phyloP scores from a whole-genome alignment of 2,888 invertebrate species.

The Fragum fragum region DNA sequence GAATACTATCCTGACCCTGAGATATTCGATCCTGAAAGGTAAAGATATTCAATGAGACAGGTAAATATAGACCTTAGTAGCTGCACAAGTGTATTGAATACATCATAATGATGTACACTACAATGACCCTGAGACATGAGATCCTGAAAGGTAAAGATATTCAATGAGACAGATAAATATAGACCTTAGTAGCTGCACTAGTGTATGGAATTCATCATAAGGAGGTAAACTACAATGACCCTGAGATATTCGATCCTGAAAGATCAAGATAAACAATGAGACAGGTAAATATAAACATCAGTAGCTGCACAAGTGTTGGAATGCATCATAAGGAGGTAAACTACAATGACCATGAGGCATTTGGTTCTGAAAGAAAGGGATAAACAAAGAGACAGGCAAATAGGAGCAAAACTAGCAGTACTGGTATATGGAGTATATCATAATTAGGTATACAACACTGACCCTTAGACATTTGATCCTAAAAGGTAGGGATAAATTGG shows the following conservation, averaged over 20 bases:
- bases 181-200: slow-evolving; percentile 52
- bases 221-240: slow-evolving; percentile 61
- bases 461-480: slow-evolving; percentile 53
- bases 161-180: too few species aligned
- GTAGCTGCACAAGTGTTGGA: slow-evolving; percentile 30
- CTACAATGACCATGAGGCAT: slow-evolving; percentile 64
- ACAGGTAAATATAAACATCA: too few species aligned
- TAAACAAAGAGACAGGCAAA: too few species aligned
- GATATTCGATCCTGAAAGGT: slow-evolving; percentile 61
- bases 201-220: slow-evolving; percentile 61
- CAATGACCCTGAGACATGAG: slow-evolving; percentile 63
- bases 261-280: too few species aligned
- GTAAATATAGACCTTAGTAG: too few species aligned
- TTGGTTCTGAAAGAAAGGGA: slow-evolving; percentile 62
- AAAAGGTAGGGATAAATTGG: slow-evolving; percentile 66
- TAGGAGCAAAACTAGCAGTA: slow-evolving; percentile 45
- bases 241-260: slow-evolving; percentile 67
- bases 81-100: slow-evolving; percentile 39
- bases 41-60: too few species aligned
- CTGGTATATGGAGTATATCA: slow-evolving; percentile 62
- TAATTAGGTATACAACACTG: slow-evolving; percentile 55
- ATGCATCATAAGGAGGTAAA: slow-evolving; percentile 51
- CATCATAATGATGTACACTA: too few species aligned
- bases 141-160: slow-evolving; percentile 45
- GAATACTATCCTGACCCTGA: slow-evolving; percentile 65